Evolutionary conservation across 1,140 invertebrate genomes (phyloP), one percentile per base, ranked within the genome.

Genomic region (Drosophila rufa): DNA sequence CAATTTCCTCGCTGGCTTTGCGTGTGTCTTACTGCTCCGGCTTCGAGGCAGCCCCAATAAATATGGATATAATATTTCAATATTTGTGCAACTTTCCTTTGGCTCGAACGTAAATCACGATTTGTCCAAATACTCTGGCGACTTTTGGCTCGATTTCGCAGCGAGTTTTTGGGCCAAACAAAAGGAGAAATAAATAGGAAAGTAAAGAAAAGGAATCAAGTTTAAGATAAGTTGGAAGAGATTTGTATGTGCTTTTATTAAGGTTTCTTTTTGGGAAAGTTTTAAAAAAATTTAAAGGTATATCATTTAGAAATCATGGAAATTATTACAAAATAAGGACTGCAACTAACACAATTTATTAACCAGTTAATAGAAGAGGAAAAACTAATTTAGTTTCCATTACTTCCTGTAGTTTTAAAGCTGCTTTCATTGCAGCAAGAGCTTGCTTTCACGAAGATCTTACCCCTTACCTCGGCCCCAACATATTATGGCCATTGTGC

Each of bases 21-120:
- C 58, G 11, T 30, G 45, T 45, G 48, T 47, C 46, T 30, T 50
- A 38, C 17, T 19, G 14, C n/a, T 12, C 40, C 19, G 42, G 3
- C 33, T 11, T 14, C 38, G 11, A 12, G 46, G 38, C 67, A 57
- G 67, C 66, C 42, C 47, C 59, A 80, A 85, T 81, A 89, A 90
- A 84, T 90, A 89, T 84, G 85, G 77, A 85, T 89, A 89, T 90
- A 89, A 89, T 89, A 89, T 89, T 89, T 89, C 85, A 89, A 89
- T 90, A 89, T 90, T 90, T 90, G 79, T 71, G 43, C 53, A 73
- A 83, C 75, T 70, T 79, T 65, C 51, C 7, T 65, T 50, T 19
- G 73, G 30, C 14, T 27, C 2, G 62, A 81, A 61, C 79, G 65
- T 86, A 86, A 86, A 86, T 86, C 83, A 76, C 75, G 70, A 70